Percentiles rank a stretch among this genome's conserved stretches.
Evolutionary conservation across 2,113 vertebrate species (phyloP).

Genomic region (Tringa solitaria): DNA sequence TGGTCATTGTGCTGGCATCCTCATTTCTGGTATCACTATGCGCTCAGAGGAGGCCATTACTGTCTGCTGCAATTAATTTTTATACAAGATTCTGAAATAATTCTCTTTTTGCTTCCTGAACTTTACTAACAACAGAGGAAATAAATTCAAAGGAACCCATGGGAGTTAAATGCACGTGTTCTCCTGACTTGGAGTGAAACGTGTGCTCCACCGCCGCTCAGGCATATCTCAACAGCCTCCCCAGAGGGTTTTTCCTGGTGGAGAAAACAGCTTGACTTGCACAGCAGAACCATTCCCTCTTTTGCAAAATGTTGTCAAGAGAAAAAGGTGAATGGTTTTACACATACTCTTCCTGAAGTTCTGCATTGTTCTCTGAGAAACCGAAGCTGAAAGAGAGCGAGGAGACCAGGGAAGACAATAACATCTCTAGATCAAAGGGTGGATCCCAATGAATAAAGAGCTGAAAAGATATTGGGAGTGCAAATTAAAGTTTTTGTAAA

Average conservation of each 20-base stretch:
- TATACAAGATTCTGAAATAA: background rate
- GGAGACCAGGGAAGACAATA: background rate
- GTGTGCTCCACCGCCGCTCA: rapidly evolving
- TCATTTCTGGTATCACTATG: background rate
- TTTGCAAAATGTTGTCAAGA: background rate
- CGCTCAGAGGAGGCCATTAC: background rate
- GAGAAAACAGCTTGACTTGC: background rate
- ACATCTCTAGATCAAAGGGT: background rate
- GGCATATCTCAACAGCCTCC: background rate
- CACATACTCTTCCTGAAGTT: background rate
- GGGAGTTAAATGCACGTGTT: background rate
- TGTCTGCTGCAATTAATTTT: background rate
- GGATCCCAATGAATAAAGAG: background rate
- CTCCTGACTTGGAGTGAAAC: background rate
- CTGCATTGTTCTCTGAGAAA: background rate
- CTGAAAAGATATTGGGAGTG: background rate
- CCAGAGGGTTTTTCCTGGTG: background rate
- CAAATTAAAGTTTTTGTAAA: background rate
- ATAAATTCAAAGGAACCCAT: background rate
- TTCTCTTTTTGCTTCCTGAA: background rate
- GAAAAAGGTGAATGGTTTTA: background rate
- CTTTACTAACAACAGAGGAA: background rate
- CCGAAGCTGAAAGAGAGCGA: background rate
- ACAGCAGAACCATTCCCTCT: background rate
- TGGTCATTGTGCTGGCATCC: background rate